Evolutionary conservation across 2,888 invertebrate species (phyloP), one percentile per base, ranked within the genome.

Genomic region (Rhopalosiphum nymphaeae): DNA sequence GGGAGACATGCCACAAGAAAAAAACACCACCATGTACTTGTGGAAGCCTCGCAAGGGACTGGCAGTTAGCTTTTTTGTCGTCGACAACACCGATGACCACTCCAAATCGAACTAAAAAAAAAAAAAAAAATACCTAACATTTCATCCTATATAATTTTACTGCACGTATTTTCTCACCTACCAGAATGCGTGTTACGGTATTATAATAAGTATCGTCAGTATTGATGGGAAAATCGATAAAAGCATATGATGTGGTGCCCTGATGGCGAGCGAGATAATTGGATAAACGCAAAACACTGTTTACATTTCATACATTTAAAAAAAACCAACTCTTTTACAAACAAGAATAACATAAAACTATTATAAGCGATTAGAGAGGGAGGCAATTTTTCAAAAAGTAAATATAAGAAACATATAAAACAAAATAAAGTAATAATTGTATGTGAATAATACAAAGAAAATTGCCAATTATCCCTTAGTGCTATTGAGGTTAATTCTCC

Each of bases 1-100:
- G 16, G 4, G 36, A 89, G 25, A 89, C 36, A 88, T 56, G 26
- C 29, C 29, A 44, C 46, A 46, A 26, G 29, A 56, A 10, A 89
- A 89, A 29, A n/a, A 84, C 10, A 57, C 36, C 49, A 26, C 13
- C n/a, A 16, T 21, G 44, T 56, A 36, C 21, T 36, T 7, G 36
- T 11, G 61, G 92, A 92, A 92, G 92, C 92, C 92, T 49, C 3
- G 87, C 92, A 87, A 92, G 61, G 36, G 44, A 26, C 26, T 57
- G 89, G 56, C 0, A 26, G 78, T 46, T 29, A 0, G 26, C 36
- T 88, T 53, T 53, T 25, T 36, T 57, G 36, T n/a, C n/a, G 25
- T 10, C 29, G 16, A 67, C 16, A 67, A n/a, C 42, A 42, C n/a
- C 57, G 57, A 53, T 49, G 36, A 11, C 29, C 10, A 29, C 9